Conservation (phyloP, 35 echinoderm and acorn worm genomes). For the Nesometra sesokonis region DNA sequence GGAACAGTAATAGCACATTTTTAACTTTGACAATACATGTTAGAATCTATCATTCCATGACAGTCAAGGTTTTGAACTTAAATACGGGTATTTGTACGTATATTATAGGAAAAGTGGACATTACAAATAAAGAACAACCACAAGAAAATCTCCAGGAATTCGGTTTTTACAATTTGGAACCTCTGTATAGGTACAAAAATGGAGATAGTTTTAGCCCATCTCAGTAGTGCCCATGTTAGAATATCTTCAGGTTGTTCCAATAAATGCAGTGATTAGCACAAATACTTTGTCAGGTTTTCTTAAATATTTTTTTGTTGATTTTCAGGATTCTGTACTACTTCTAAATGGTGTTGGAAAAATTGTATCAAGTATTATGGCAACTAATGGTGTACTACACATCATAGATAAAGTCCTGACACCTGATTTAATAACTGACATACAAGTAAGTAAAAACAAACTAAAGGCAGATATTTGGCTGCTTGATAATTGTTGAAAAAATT, state of each 20-base stretch:
- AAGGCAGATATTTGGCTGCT: background rate
- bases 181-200: no score
- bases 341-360: background rate
- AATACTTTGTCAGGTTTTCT: background rate
- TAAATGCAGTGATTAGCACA: background rate
- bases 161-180: no score
- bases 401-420: slow-evolving; percentile 10
- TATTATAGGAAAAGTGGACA: no score
- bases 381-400: slow-evolving; percentile 30
- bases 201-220: no score
- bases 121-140: no score
- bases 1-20: no score
- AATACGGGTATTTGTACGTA: no score
- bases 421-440: background rate
- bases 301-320: background rate
- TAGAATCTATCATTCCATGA: no score
- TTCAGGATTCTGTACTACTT: background rate
- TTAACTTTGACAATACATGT: no score
- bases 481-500: background rate
- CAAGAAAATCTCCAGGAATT: no score
- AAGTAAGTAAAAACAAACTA: background rate
- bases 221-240: no score
- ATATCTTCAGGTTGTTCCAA: background rate
- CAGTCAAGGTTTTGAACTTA: no score
- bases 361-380: background rate